phyloP scores from a whole-genome alignment of 2,113 vertebrate species.

The Hippopotamus amphibius region DNA sequence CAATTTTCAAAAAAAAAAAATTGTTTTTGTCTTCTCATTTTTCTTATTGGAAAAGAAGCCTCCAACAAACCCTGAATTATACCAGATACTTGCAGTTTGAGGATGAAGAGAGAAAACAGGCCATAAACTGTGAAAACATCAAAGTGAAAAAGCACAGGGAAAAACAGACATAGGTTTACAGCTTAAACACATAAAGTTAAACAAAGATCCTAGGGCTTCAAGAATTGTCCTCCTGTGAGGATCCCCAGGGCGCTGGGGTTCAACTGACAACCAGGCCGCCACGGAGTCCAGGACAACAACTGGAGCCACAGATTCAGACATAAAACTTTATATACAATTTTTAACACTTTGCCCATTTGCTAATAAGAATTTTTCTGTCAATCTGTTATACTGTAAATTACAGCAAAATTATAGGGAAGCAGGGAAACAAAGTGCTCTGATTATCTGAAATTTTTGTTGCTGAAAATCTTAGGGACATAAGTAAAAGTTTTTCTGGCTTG shows the following conservation, averaged over 20 bases:
- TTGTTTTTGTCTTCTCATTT: not conserved
- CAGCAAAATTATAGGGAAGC: not conserved
- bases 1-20: not conserved
- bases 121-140: not conserved
- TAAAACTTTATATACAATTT: not conserved
- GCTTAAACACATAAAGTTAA: not conserved
- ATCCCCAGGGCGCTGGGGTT: not conserved
- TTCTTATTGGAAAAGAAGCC: not conserved
- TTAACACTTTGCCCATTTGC: not conserved
- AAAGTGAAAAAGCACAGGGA: not conserved
- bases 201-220: not conserved
- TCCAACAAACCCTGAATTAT: not conserved
- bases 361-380: conserved; percentile 23
- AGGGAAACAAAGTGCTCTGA: not conserved
- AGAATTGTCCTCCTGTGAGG: not conserved
- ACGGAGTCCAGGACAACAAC: not conserved
- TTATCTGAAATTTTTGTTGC: conserved; percentile 40
- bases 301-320: not conserved
- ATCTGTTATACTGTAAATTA: not conserved
- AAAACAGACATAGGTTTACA: not conserved
- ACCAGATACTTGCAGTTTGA: not conserved
- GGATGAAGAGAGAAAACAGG: not conserved
- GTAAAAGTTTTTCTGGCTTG: not conserved
- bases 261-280: not conserved
- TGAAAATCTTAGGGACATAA: not conserved